Evolutionary conservation across 2,888 invertebrate genomes (phyloP).

Genomic region (Callimorpha dominula): DNA sequence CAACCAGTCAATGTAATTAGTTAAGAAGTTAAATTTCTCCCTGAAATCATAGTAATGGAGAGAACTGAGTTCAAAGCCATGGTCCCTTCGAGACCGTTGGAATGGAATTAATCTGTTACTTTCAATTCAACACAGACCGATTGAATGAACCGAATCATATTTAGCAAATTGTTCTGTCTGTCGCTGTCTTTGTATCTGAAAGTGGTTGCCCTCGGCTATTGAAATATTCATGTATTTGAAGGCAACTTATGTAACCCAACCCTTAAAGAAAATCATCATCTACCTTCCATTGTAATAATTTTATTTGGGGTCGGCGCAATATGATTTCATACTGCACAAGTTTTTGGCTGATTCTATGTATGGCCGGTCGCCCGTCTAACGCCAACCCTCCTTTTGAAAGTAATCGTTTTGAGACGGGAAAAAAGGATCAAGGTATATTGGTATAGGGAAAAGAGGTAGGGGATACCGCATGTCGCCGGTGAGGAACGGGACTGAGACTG

Average conservation of each 20-base stretch:
- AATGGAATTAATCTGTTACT: conserved; percentile 58
- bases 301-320: too few relatives aligned
- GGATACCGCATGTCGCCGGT: too few relatives aligned
- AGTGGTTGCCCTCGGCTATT: conserved; percentile 31
- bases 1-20: conserved; percentile 36
- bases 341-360: too few relatives aligned
- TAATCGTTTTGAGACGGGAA: too few relatives aligned
- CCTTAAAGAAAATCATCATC: not conserved
- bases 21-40: conserved; percentile 42
- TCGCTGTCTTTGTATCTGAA: conserved; percentile 34
- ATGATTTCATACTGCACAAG: too few relatives aligned
- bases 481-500: too few relatives aligned
- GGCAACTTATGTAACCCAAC: not conserved
- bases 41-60: conserved; percentile 38
- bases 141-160: conserved; percentile 52
- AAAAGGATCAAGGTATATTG: too few relatives aligned
- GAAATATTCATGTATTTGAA: conserved; percentile 22
- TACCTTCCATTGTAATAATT: too few relatives aligned
- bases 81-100: conserved; percentile 51
- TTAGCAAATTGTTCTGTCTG: conserved; percentile 42
- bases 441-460: too few relatives aligned
- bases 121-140: conserved; percentile 47
- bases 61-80: conserved; percentile 39
- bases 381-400: too few relatives aligned
- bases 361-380: too few relatives aligned